A percentile compares a stretch with the other conserved stretches of the same genome.
phyloP scores from a whole-genome alignment of 2,113 vertebrate species.

The Balaeniceps rex region DNA sequence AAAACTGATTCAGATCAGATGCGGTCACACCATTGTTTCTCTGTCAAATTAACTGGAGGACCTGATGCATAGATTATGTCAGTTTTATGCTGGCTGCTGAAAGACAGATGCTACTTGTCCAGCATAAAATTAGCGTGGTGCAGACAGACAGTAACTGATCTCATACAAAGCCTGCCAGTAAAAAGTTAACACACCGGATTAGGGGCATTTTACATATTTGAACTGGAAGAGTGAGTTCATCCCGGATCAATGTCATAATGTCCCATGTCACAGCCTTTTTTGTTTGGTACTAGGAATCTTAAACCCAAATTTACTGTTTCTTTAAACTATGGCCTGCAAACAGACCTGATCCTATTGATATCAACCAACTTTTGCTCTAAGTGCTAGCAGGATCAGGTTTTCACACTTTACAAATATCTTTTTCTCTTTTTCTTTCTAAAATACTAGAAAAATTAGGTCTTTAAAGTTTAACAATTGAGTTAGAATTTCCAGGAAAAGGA shows the following conservation, averaged over 20 bases:
- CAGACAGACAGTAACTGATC: neutral
- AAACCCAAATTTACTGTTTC: neutral
- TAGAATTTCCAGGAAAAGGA: neutral
- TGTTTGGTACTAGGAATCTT: neutral
- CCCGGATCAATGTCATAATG: neutral
- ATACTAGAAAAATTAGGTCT: neutral
- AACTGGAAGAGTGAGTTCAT: neutral
- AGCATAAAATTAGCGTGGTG: neutral
- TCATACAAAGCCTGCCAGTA: neutral
- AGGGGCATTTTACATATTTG: neutral
- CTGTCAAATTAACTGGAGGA: neutral
- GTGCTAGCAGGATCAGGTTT: neutral
- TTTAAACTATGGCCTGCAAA: neutral
- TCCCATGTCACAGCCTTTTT: neutral
- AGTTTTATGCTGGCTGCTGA: neutral
- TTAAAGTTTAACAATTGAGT: neutral
- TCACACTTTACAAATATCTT: fast-evolving
- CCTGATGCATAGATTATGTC: neutral
- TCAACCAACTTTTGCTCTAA: neutral
- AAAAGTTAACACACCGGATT: conserved; percentile 7
- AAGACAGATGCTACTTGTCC: conserved; percentile 13
- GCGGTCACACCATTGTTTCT: neutral
- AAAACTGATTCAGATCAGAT: neutral
- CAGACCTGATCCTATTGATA: neutral
- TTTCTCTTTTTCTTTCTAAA: neutral